Base-by-base conservation (phyloP, 2,797 vertebrate species). In the Nyctibius grandis region DNA sequence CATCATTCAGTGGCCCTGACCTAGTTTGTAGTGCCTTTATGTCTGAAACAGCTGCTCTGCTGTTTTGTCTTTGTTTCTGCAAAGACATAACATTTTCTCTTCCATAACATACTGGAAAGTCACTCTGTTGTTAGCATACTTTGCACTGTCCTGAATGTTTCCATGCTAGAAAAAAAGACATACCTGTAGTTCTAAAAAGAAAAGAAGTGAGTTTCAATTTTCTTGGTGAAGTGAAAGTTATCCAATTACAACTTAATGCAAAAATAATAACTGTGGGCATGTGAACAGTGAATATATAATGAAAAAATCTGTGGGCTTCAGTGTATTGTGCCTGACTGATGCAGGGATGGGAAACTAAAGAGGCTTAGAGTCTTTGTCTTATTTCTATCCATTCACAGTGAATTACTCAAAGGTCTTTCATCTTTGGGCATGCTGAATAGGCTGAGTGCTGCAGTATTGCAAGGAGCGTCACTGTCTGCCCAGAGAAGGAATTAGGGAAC, bases 1-100 rank as follows among this genome's bases (percentile, higher is more conserved):
- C 2, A 1, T 64, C 9, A 22, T 61, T 80, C 22, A 21, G 28
- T 40, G 40, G 13, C 44, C 54, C 17, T 88, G 85, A 96, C 40
- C 47, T 63, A 53, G 36, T 64, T 91, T 45, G 53, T 31, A 33
- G 14, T 34, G 40, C 33, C 36, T 96, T 84, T 76, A 42, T 48
- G 17, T 53, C 56, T 36, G 51, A 96, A 96, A 50, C 70, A 93
- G 69, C 47, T 88, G 69, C 38, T 93, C 53, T 51, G 79, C 25
- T 93, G 56, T 96, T 96, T 95, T 96, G 84, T 95, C 95, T 96
- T 85, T 5, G 0, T n/a, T 91, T 88, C 79, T 93, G 40, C 40
- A 82, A 92, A 96, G 90, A 85, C 89, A 96, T 74, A 96, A 95
- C 51, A 92, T 61, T 64, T 82, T 85, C 68, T 65, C 11, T 94